Evolutionary conservation across 1,140 invertebrate species (phyloP), one percentile per base, ranked within the genome.

Genomic region (Linepithema humile): DNA sequence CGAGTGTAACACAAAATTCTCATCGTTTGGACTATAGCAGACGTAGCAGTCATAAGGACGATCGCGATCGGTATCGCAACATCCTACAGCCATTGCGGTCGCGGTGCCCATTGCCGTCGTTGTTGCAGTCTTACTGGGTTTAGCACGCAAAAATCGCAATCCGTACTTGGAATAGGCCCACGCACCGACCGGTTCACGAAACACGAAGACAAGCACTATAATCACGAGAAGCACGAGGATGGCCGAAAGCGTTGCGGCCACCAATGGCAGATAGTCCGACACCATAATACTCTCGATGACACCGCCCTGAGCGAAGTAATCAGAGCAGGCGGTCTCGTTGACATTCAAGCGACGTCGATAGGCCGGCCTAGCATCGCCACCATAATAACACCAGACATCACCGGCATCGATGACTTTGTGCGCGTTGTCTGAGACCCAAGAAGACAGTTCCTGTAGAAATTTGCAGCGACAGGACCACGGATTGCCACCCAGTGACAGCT

Each of bases 31-130:
- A 83, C 97, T 98, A 94, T 99, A 99, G 83, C 98, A 97, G 3
- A 99, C 96, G 93, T 98, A 99, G 48, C 97, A 98, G 92, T 99
- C 98, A 93, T 98, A 99, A 12, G 98, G 94, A 89, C 98, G 98
- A 90, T 98, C 97, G 64, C 96, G 96, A 85, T 98, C 97, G 91
- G 97, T 97, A 90, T 93, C 91, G 29, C 87, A 88, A 35, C 92
- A 89, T 1, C 75, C 73, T 0, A 88, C 74, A 0, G 90, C 50
- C 89, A 95, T 90, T 80, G 94, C 60, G 95, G 86, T 75, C 2
- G 82, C 38, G 2, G 87, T 43, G 0, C 80, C 53, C 62, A 88
- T 84, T 1, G 35, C 23, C 17, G 86, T 40, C 0, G 86, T 70
- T 0, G 74, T 83, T 0, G 50, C 57, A 1, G 84, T 20, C 17